phyloP scores from a whole-genome alignment of 2,113 vertebrate species.

The Microtus ochrogaster region DNA sequence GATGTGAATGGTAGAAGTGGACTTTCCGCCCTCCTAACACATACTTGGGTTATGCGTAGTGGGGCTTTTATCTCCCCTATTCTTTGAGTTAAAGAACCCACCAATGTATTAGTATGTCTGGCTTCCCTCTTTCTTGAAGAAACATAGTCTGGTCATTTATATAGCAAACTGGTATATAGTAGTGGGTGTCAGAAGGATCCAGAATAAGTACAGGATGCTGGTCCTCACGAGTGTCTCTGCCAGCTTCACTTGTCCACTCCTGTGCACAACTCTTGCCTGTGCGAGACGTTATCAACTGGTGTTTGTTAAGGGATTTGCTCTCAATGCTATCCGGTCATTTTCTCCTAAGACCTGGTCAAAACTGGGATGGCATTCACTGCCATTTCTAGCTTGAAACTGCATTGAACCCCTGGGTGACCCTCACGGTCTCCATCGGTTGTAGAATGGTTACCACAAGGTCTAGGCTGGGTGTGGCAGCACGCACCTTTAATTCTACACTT shows the following conservation, averaged over 20 bases:
- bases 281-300: not conserved
- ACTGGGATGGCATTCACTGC: not conserved
- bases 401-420: not conserved
- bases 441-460: not conserved
- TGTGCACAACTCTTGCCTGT: not conserved
- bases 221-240: not conserved
- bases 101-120: not conserved
- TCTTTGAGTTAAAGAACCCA: not conserved
- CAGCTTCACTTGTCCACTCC: not conserved
- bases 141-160: not conserved
- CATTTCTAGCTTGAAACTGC: not conserved
- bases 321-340: not conserved
- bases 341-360: not conserved
- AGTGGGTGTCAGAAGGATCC: not conserved
- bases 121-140: not conserved
- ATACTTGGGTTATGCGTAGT: not conserved
- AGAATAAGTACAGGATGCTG: too few species aligned
- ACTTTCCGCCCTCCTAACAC: not conserved
- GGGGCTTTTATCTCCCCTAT: not conserved
- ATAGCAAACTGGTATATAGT: too few species aligned
- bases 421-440: not conserved
- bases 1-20: too few species aligned
- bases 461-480: not conserved
- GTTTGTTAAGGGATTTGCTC: not conserved
- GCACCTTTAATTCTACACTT: not conserved